These are phyloP conservation scores for Formicarius rufipectus DNA, from an alignment of 2,113 vertebrate genomes.

Conservation along the genomic window DNA sequence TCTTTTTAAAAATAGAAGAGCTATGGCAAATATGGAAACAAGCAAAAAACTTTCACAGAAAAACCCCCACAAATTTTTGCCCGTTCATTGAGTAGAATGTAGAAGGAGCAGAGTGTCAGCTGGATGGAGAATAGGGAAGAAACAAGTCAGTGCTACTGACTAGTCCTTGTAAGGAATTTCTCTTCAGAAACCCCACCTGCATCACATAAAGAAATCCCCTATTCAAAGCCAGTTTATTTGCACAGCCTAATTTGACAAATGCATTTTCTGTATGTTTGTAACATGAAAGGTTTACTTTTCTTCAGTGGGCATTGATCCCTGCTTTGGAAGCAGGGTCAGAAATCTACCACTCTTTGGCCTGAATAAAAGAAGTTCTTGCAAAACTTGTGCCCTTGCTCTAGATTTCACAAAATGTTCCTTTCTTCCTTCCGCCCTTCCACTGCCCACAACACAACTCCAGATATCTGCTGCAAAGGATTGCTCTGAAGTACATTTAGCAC, in stretches of 20 bases:
- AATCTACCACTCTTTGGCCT: background rate
- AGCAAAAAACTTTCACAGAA: background rate
- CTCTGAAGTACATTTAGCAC: constrained; percentile 16
- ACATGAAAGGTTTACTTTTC: background rate
- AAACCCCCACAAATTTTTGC: background rate
- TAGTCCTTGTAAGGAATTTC: background rate
- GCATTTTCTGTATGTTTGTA: background rate
- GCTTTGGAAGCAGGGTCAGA: background rate
- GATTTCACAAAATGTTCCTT: constrained; percentile 1
- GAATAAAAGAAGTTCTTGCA: background rate
- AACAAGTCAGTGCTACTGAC: background rate
- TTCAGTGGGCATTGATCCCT: background rate
- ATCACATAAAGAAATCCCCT: background rate
- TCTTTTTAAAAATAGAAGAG: background rate
- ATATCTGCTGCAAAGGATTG: background rate
- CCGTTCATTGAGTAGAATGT: background rate
- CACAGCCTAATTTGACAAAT: background rate
- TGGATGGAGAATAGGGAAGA: background rate
- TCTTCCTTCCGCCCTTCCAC: background rate
- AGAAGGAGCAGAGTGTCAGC: background rate
- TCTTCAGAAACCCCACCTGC: background rate
- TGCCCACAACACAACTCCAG: background rate
- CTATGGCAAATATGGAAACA: background rate
- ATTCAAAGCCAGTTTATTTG: background rate
- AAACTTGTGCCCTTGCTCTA: background rate